These are phyloP conservation scores for Gonocerus acuteangulatus DNA, from an alignment of 2,888 invertebrate genomes.

Conservation along the genomic window DNA sequence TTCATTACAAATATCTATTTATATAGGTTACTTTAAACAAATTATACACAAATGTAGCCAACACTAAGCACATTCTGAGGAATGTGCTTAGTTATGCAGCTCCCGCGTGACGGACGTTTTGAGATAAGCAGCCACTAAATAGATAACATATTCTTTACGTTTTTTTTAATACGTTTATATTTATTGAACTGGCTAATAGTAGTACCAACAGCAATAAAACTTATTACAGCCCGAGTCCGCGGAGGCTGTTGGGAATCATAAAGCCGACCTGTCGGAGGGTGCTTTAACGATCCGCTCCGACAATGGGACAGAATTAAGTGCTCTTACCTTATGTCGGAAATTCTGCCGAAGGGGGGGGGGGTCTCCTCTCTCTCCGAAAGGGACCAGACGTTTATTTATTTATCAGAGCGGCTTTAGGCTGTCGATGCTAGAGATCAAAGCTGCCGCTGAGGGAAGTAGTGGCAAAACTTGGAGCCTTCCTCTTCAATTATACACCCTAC, in stretches of 20 bases:
- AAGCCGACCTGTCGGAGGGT: background rate
- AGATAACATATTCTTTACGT: no score
- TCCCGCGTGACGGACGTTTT: no score
- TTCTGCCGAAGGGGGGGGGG: conserved; percentile 12
- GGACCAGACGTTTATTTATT: conserved; percentile 10
- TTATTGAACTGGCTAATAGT: no score
- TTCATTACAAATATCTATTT: no score
- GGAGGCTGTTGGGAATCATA: background rate
- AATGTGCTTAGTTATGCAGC: no score
- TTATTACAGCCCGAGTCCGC: no score
- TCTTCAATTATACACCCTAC: background rate
- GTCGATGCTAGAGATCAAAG: conserved; percentile 21
- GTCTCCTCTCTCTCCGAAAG: background rate
- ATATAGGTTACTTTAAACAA: no score
- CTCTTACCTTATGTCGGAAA: conserved; percentile 20
- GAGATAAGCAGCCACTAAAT: no score
- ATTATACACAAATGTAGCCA: no score
- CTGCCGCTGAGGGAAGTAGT: conserved; percentile 11
- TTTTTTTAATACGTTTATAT: no score
- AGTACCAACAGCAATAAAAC: no score
- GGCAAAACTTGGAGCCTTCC: conserved; percentile 6
- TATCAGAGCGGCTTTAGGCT: conserved; percentile 13
- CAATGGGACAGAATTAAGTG: conserved; percentile 17
- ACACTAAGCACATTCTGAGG: no score
- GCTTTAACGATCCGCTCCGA: background rate